Evolutionary conservation across 1,140 invertebrate genomes (phyloP), one percentile per base, ranked within the genome.

Genomic region (Ips typographus): DNA sequence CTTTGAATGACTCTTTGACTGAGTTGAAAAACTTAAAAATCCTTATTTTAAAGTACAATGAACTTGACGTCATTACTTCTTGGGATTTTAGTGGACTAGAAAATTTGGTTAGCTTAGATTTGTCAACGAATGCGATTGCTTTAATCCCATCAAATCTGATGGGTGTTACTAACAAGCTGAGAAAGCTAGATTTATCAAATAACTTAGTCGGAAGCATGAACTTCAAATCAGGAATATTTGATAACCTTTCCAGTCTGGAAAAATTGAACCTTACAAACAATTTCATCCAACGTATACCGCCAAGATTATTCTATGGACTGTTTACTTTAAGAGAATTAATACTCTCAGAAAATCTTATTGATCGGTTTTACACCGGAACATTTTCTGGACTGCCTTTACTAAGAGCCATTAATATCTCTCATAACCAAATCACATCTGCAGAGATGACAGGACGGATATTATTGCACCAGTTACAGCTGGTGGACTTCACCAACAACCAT

Each of bases 1-100:
- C 75, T 36, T 78, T 91, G 6, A 84, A 85, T 63, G 81, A 80
- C 39, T 84, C 86, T 8, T 86, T 91, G 62, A 81, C 81, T 22
- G 73, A 80, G 3, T 73, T 90, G 5, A 77, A 74, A 2, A 84
- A 84, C 51, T 77, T 91, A 36, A 77, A 80, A 41, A 77, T 81
- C 37, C 72, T 91, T 3, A 72, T 83, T 64, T 61, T 80, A 38
- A 59, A 64, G 8, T 56, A 77, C 44, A 80, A 80, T 73, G 7
- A 61, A 3, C 64, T 80, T 2, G 60, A 82, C 63, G 82, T 88
- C 3, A 86, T 90, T 40, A 85, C 84, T 60, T 82, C 79, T 22
- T 84, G 86, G 41, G 62, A 68, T 8, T 87, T 91, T 62, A 82
- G 80, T 47, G 74, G 80, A 5, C 72, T 90, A 5, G 78, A 74